Evolutionary conservation across 2,113 vertebrate species (phyloP), one percentile per base, ranked within the genome.

Genomic region (Phyllostomus hastatus): DNA sequence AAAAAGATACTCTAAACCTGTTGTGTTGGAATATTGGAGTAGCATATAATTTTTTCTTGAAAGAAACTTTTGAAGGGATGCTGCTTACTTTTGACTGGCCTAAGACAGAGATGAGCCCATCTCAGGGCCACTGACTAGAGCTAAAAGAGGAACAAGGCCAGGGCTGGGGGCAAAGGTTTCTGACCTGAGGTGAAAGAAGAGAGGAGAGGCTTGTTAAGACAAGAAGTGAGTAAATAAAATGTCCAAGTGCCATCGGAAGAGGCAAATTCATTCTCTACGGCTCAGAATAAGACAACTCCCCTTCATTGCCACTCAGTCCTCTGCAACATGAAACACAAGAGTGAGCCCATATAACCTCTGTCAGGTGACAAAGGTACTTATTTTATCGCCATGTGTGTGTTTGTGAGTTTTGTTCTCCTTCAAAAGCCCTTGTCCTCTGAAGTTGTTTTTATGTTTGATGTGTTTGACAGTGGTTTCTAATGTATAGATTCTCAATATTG

Each of bases 131-230:
- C 33, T n/a, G 46, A 78, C 7, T 41, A 46, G 96, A 94, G 38
- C 73, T 87, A 96, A 95, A 95, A 79, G 17, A 33, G 54, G 69
- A 95, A 92, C 48, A 86, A 50, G n/a, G 38, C 0, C 69, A 9
- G n/a, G 3, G 10, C 26, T 90, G 59, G 88, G 16, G 64, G 33
- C 70, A 97, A 95, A 94, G 14, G 1, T 48, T 97, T 73, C 48
- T 24, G 41, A 52, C 54, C 38, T 57, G 10, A 64, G 28, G 9
- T 50, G 78, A 96, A 88, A 84, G 66, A 24, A 96, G 35, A 94
- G 12, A 41, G 33, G 33, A 83, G 16, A 22, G 41, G 1, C 50
- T 96, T 92, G 12, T 67, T 16, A 46, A 50, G 26, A 38, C 38
- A 89, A 73, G 20, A 90, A 38, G 1, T 57, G 73, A 96, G 2